Evolutionary conservation across 2,113 vertebrate species (phyloP), one percentile per base, ranked within the genome.

Genomic region (Pseudopodoces humilis): DNA sequence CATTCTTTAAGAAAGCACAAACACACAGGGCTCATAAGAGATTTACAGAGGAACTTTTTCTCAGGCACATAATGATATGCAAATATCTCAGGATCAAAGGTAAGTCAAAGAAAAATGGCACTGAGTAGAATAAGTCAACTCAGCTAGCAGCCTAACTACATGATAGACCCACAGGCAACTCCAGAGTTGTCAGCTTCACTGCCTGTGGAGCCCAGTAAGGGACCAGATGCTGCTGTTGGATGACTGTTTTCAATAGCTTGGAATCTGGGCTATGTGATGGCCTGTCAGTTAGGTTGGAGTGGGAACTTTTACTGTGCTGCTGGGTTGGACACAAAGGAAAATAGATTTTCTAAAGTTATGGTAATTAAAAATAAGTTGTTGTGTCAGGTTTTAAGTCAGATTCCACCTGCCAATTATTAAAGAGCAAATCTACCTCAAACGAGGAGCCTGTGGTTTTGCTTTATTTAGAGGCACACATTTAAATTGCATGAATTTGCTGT

Each of bases 11-110:
- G 72, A 58, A 72, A 11, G 47, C 78, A 41, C 85, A 95, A 53
- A 59, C 58, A 58, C 50, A 35, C 67, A 56, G 79, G 72, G 63
- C 72, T 95, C 30, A 0, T 77, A 68, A 65, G 90, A 67, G 58
- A 30, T 94, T 82, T 88, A 50, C 18, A 52, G 21, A 55, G 84
- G 77, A 62, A 79, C 79, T 58, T 83, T 41, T 77, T 93, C 60
- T 75, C 9, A 56, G 81, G 84, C 94, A 69, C 71, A 28, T 80
- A 94, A 93, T 16, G 15, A 53, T 84, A 93, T 96, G 97, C 96
- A 98, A 86, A 97, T 95, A 92, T 78, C 70, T 68, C 47, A 65
- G 94, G 95, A 97, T 96, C 96, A 96, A 96, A 97, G 95, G 93
- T 94, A 92, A 96, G 95, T 80, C 89, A 85, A 84, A 96, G 94